Percentiles rank a stretch among this genome's conserved stretches.
These are phyloP conservation scores for Coelopa frigida DNA, from an alignment of 1,140 invertebrate species.

Conservation along the genomic window DNA sequence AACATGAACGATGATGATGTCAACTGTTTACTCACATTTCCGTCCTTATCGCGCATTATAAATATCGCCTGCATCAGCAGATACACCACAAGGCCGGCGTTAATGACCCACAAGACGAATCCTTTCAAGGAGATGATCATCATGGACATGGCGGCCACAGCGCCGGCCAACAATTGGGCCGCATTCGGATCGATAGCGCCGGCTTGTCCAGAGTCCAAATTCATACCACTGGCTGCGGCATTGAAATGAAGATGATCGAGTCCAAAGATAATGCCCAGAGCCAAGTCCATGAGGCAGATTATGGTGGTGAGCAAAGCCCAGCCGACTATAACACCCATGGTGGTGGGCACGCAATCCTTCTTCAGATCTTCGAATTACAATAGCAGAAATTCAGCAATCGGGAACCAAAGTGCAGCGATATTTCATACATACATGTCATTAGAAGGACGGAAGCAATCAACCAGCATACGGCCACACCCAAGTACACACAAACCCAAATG, in stretches of 20 bases:
- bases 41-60: constrained; percentile 30
- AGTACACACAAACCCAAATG: constrained; percentile 34
- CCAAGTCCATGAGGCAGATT: constrained; percentile 37
- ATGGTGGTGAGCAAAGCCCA: constrained; percentile 30
- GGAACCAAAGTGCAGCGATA: constrained; percentile 6
- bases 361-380: constrained; percentile 20
- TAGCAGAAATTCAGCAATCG: constrained; percentile 5
- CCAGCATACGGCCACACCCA: constrained; percentile 32
- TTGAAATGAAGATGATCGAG: constrained; percentile 31
- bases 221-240: constrained; percentile 12
- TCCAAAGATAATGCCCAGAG: constrained; percentile 36
- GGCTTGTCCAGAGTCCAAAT: constrained; percentile 22
- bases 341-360: constrained; percentile 24
- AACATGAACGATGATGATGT: too few relatives aligned
- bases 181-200: constrained; percentile 17
- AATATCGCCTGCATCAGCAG: constrained; percentile 20
- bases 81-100: constrained; percentile 26
- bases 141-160: constrained; percentile 31
- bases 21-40: constrained; percentile 26
- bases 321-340: constrained; percentile 19
- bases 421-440: constrained; percentile 26
- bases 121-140: constrained; percentile 42
- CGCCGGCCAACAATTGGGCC: constrained; percentile 23
- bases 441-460: constrained; percentile 27
- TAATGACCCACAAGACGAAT: constrained; percentile 36